A percentile compares a stretch with the other conserved stretches of the same genome.
These are phyloP conservation scores for Limenitis camilla DNA, from an alignment of 2,888 invertebrate species.

Conservation along the genomic window DNA sequence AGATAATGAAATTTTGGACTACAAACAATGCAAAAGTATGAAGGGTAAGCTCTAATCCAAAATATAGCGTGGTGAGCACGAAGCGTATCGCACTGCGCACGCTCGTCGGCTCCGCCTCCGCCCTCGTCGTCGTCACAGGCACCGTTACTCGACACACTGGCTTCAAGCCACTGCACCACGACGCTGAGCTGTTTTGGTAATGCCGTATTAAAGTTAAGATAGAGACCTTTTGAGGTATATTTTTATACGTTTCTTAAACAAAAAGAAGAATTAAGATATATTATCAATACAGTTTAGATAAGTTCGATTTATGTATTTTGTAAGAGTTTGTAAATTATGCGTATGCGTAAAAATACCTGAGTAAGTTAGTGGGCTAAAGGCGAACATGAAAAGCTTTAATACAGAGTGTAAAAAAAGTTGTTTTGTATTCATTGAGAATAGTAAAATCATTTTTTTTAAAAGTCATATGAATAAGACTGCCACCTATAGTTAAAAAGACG, in stretches of 20 bases:
- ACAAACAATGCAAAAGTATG: neutral
- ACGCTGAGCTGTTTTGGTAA: constrained; percentile 7
- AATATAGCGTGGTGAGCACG: constrained; percentile 22
- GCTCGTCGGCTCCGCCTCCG: constrained; percentile 12
- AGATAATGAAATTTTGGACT: too few relatives aligned
- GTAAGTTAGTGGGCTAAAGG: too few relatives aligned
- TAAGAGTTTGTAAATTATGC: too few relatives aligned
- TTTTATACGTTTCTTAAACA: neutral
- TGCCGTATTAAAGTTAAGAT: neutral
- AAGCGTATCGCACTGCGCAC: constrained; percentile 27
- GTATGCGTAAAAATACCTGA: too few relatives aligned
- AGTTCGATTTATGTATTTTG: too few relatives aligned
- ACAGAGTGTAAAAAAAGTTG: too few relatives aligned
- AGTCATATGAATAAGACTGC: too few relatives aligned
- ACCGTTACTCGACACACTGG: constrained; percentile 64
- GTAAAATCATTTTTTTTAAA: too few relatives aligned
- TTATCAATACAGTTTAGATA: too few relatives aligned
- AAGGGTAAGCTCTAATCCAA: constrained; percentile 23
- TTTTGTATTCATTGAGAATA: too few relatives aligned
- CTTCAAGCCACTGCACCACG: constrained; percentile 4
- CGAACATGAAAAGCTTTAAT: too few relatives aligned
- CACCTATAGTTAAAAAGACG: too few relatives aligned
- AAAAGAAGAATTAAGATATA: neutral
- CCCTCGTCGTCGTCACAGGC: constrained; percentile 34
- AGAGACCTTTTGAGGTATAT: neutral